A percentile compares a stretch with the other conserved stretches of the same genome.
Evolutionary conservation across 2,888 invertebrate genomes (phyloP).

Genomic region (Phyllotreta cruciferae): DNA sequence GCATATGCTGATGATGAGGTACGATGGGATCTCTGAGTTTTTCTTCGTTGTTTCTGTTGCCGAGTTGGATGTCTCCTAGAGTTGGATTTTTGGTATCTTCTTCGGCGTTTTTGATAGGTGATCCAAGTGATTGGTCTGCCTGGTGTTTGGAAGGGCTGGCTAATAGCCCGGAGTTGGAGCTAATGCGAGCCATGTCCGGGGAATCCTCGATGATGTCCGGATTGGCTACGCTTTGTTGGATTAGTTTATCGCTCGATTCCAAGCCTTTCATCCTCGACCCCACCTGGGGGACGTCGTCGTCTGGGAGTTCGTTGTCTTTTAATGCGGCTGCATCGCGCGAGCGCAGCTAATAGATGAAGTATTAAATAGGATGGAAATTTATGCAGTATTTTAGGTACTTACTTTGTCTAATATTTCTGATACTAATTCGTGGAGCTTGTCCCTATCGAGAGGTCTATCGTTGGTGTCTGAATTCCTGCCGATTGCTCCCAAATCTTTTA

Average conservation of each 20-base stretch:
- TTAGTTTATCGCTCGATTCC: conserved; percentile 10
- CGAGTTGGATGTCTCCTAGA: too few species aligned
- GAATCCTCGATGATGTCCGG: conserved; percentile 34
- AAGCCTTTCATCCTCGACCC: conserved; percentile 8
- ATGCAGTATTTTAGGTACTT: not conserved
- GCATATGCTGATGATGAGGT: too few species aligned
- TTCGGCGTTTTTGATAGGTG: too few species aligned
- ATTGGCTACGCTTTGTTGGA: conserved; percentile 27
- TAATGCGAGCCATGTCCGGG: conserved; percentile 9
- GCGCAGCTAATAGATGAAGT: conserved; percentile 7
- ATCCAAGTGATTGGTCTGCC: not conserved
- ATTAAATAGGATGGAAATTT: not conserved
- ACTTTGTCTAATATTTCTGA: conserved; percentile 11
- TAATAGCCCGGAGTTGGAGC: not conserved
- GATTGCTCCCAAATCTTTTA: conserved; percentile 1
- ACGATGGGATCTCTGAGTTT: too few species aligned
- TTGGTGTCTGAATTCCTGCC: not conserved
- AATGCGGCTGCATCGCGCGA: not conserved
- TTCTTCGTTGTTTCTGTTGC: too few species aligned
- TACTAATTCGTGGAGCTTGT: not conserved
- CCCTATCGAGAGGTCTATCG: not conserved
- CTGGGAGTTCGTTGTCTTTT: not conserved
- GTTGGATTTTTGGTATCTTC: too few species aligned
- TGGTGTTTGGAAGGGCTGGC: conserved; percentile 7
- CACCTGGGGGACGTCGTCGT: not conserved